A percentile compares a stretch with the other conserved stretches of the same genome.
phyloP scores from a whole-genome alignment of 2,113 vertebrate genomes.

The Malurus cyaneus region DNA sequence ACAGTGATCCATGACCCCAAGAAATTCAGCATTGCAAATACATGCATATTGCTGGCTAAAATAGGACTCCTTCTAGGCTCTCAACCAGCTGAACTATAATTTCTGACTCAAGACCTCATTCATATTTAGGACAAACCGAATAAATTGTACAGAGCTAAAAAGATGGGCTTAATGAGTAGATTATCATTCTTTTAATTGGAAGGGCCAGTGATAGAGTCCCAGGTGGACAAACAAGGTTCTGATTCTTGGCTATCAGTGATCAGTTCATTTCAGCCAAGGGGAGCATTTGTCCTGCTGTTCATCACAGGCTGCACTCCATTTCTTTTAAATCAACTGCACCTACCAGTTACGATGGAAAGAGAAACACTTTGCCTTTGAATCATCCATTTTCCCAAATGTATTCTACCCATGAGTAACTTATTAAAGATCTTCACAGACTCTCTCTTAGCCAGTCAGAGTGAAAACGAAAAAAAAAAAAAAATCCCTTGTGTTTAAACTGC shows the following conservation, averaged over 20 bases:
- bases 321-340: not conserved
- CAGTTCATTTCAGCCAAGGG: not conserved
- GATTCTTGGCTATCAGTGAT: not conserved
- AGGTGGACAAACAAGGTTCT: not conserved
- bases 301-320: not conserved
- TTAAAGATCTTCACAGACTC: not conserved
- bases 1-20: not conserved
- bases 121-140: not conserved
- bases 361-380: conserved; percentile 30
- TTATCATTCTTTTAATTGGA: conserved; percentile 2
- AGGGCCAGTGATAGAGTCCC: not conserved
- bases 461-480: not conserved
- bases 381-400: conserved; percentile 7
- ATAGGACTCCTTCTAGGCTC: not conserved
- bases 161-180: not conserved
- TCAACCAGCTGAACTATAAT: not conserved
- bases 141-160: not conserved
- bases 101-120: not conserved
- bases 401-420: conserved; percentile 18
- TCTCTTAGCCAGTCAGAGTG: not conserved
- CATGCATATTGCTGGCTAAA: not conserved
- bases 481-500: not conserved
- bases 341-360: conserved; percentile 15
- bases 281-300: not conserved
- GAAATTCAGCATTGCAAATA: conserved; percentile 45